Evolutionary conservation across 2,113 vertebrate species (phyloP).

Genomic region (Ctenodactylus gundi): DNA sequence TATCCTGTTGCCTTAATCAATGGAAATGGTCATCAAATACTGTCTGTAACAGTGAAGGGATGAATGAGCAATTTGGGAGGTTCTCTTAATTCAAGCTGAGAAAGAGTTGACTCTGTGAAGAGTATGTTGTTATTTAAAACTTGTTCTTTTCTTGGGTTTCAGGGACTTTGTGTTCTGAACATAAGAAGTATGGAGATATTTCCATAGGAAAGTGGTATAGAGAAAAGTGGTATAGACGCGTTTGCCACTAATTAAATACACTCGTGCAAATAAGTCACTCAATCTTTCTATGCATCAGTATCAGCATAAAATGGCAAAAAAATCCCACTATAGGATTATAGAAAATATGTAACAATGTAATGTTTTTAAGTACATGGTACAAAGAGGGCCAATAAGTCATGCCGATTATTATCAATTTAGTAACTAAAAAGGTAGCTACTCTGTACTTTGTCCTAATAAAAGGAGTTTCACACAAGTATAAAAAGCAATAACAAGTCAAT

Average conservation of each 20-base stretch:
- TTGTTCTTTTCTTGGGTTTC: background rate
- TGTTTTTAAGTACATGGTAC: background rate
- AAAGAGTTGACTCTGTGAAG: background rate
- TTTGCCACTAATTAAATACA: background rate
- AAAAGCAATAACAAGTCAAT: background rate
- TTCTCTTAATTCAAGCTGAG: background rate
- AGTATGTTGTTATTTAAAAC: background rate
- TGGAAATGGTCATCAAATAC: background rate
- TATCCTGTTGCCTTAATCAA: background rate
- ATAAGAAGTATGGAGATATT: background rate
- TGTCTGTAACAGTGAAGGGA: background rate
- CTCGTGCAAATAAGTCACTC: background rate
- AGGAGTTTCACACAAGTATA: background rate
- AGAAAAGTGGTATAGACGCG: background rate
- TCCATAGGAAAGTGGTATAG: background rate
- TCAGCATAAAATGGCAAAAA: background rate
- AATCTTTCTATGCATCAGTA: background rate
- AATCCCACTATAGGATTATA: background rate
- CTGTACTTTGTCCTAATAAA: background rate
- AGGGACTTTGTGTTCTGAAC: background rate
- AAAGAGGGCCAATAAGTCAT: background rate
- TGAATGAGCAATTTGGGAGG: background rate
- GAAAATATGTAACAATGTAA: background rate
- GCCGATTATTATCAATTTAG: background rate
- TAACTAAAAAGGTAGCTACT: background rate